phyloP scores from a whole-genome alignment of 92 coral and sea anemone species.

The Epizoanthus illoricatus region DNA sequence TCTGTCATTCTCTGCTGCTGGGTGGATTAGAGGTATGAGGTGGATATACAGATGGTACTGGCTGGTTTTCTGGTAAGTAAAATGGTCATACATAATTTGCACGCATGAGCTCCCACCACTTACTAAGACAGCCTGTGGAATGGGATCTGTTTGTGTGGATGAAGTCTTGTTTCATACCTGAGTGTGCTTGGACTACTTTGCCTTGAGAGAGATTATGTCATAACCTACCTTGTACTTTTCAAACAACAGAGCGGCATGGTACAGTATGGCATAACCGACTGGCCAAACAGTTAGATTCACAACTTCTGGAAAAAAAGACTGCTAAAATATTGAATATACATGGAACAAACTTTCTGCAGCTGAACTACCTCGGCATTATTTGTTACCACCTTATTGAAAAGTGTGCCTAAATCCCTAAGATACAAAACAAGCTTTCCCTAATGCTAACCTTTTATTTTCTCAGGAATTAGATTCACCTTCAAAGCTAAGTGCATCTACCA shows the following conservation, averaged over 20 bases:
- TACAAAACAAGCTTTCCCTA: slow-evolving; percentile 27
- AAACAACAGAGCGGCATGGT: slow-evolving; percentile 45
- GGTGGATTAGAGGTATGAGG: too few species aligned
- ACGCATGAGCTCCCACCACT: slow-evolving; percentile 43
- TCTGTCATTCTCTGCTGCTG: too few species aligned
- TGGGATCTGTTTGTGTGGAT: not conserved
- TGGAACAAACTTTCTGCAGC: slow-evolving; percentile 26
- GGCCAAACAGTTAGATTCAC: slow-evolving; percentile 54
- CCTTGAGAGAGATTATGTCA: slow-evolving; percentile 2
- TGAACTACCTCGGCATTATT: slow-evolving; percentile 18
- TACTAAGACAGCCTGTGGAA: not conserved
- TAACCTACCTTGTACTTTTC: slow-evolving; percentile 48
- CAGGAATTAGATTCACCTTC: slow-evolving; percentile 41
- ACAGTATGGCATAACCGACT: slow-evolving; percentile 55
- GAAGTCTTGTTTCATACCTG: not conserved
- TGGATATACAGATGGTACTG: slow-evolving; percentile 6
- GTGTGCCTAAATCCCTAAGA: slow-evolving; percentile 42
- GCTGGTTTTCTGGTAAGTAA: slow-evolving; percentile 29
- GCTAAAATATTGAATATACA: slow-evolving; percentile 39
- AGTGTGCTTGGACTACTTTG: too few species aligned
- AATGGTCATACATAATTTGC: slow-evolving; percentile 27
- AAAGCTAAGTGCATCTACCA: slow-evolving; percentile 26
- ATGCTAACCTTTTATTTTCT: slow-evolving; percentile 19
- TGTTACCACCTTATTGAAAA: slow-evolving; percentile 45
- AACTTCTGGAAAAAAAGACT: slow-evolving; percentile 26